Base-by-base conservation (phyloP, 2,888 invertebrate genomes). In the Epinotia demarniana region DNA sequence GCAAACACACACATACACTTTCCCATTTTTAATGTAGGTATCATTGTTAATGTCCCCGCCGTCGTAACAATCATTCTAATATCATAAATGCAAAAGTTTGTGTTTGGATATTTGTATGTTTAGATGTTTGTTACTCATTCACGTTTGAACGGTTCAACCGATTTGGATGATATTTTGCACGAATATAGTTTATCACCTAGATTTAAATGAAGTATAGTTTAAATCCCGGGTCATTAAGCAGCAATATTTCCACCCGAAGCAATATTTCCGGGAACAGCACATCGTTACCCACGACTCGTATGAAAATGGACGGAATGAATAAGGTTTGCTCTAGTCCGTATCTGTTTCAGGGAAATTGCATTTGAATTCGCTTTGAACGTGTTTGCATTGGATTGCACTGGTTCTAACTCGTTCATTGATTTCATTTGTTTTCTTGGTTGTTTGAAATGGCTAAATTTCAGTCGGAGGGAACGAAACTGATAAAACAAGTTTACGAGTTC, bases 271-370 rank as follows among this genome's bases (percentile, higher is more conserved):
- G 53, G 16, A 4, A 18, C 39, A 43, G 8, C 23, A 60, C 58
- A 73, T 66, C 64, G 23, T 57, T 27, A 13, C 49, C 12, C 61
- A 53, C 60, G 53, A 23, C 39, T 39, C 71, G 75, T 66, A 75
- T 75, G 66, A 66, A 75, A 75, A 75, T 75, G 66, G 13, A 49
- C 61, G 43, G 60, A 43, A 67, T 60, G 66, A 71, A 75, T 64
- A 60, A 60, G 64, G 70, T 75, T 64, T 69, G 67, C 43, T n/a
- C 62, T 27, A 27, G 23, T 27, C 3, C 62, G 64, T 64, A 64
- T 60, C 60, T 70, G 61, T 75, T 66, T 67, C 71, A n/a, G 33
- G 55, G 27, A 62, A 69, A 75, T 75, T 75, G 71, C 66, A 57
- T 71, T 71, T 61, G 53, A 61, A 67, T 71, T 66, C 66, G 46